Percentiles rank a stretch among this genome's conserved stretches.
Evolutionary conservation across 2,888 invertebrate genomes (phyloP).

Genomic region (Plagodis pulveraria): DNA sequence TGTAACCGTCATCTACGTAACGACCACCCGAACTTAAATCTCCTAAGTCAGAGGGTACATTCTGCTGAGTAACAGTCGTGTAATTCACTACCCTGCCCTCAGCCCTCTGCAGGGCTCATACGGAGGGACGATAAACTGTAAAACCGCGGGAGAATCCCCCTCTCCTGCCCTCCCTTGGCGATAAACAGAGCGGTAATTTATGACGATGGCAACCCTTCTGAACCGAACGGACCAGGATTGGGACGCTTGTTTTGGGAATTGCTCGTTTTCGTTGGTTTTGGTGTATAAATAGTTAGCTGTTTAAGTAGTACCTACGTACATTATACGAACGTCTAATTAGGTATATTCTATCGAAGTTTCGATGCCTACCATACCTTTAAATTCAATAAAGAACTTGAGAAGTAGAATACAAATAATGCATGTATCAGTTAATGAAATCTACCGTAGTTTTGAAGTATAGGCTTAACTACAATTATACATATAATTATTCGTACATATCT

Average conservation of each 20-base stretch:
- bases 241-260: conserved; percentile 38
- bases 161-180: conserved; percentile 52
- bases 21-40: conserved; percentile 27
- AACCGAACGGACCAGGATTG: conserved; percentile 54
- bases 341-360: too few relatives aligned
- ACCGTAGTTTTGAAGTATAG: too few relatives aligned
- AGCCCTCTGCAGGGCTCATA: conserved; percentile 62
- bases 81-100: conserved; percentile 61
- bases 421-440: too few relatives aligned
- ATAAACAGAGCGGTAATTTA: conserved; percentile 83
- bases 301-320: too few relatives aligned
- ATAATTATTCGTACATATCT: too few relatives aligned
- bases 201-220: conserved; percentile 72
- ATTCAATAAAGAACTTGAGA: too few relatives aligned
- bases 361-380: too few relatives aligned
- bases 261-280: conserved; percentile 5
- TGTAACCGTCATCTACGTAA: conserved; percentile 19
- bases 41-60: conserved; percentile 53
- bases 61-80: conserved; percentile 73
- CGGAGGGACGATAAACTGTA: conserved; percentile 80
- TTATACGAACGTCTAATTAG: too few relatives aligned
- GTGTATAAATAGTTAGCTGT: conserved; percentile 1
- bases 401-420: too few relatives aligned
- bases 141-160: conserved; percentile 75
- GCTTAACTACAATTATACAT: too few relatives aligned